Conservation (phyloP, 1,140 invertebrate genomes). For the Papilio helenus region DNA sequence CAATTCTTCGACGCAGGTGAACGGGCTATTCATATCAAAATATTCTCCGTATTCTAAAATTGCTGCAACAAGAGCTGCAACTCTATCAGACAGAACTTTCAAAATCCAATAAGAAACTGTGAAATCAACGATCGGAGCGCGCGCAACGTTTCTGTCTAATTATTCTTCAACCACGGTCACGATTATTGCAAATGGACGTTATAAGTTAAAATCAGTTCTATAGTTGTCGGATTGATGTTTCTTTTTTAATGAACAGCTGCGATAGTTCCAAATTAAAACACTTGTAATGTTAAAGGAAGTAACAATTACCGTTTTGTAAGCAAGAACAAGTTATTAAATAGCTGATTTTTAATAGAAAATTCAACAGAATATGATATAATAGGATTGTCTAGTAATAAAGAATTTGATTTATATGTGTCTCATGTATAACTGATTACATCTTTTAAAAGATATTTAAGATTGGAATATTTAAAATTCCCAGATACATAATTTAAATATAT, state of each 20-base stretch:
- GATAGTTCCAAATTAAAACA: constrained; percentile 41
- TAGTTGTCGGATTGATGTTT: constrained; percentile 51
- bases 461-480: constrained; percentile 1
- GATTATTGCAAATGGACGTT: constrained; percentile 66
- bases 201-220: constrained; percentile 50
- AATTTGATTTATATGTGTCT: background rate
- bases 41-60: constrained; percentile 49
- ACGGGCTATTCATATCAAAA: constrained; percentile 47
- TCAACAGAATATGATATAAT: background rate
- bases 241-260: constrained; percentile 48
- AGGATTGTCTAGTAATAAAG: background rate
- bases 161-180: constrained; percentile 72
- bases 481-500: constrained; percentile 12
- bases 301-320: constrained; percentile 1
- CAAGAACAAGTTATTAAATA: background rate
- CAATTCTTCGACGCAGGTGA: constrained; percentile 52
- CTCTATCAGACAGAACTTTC: constrained; percentile 69
- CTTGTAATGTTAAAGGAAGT: constrained; percentile 11
- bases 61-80: constrained; percentile 55
- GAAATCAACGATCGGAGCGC: constrained; percentile 63
- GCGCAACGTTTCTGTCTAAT: constrained; percentile 67
- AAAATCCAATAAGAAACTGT: constrained; percentile 73
- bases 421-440: background rate
- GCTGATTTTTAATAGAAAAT: background rate
- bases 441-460: background rate